Conservation (phyloP, 2,113 vertebrate species). For the Chunga burmeisteri region DNA sequence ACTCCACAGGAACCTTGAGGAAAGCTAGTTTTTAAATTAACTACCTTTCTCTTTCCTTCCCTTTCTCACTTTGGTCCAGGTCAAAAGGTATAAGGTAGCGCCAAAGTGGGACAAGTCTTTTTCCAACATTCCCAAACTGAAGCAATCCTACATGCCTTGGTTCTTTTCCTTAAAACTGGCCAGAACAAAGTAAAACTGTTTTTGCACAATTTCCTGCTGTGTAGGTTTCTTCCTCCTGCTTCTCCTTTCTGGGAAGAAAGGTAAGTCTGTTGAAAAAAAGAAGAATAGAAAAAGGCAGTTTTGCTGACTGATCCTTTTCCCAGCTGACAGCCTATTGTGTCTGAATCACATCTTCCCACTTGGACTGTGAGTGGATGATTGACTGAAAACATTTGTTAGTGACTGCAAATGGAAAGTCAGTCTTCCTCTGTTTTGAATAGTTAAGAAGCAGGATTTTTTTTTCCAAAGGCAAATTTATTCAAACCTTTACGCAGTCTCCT, state of each 20-base stretch:
- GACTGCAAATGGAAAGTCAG: background rate
- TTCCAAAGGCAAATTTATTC: background rate
- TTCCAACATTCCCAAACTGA: constrained; percentile 14
- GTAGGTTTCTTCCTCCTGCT: background rate
- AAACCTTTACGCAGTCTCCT: background rate
- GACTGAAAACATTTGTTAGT: constrained; percentile 52
- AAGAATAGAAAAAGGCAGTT: constrained; percentile 13
- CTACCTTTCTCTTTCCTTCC: background rate
- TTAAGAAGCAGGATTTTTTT: background rate
- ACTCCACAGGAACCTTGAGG: background rate
- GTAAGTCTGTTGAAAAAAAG: background rate
- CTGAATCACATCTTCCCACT: constrained; percentile 38
- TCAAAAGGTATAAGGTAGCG: constrained; percentile 33
- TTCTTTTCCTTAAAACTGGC: constrained; percentile 38
- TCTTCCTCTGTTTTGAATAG: background rate
- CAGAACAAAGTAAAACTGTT: constrained; percentile 11
- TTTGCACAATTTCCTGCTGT: constrained; percentile 21
- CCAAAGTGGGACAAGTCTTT: background rate
- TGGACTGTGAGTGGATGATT: constrained; percentile 30
- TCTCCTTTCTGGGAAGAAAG: constrained; percentile 42
- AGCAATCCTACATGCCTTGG: constrained; percentile 29
- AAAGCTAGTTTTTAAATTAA: constrained; percentile 56
- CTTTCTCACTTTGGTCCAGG: background rate
- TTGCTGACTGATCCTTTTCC: constrained; percentile 38
- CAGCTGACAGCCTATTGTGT: background rate